These are phyloP conservation scores for Cricetomys ansorgei DNA, from an alignment of 2,113 vertebrate genomes.

Conservation along the genomic window DNA sequence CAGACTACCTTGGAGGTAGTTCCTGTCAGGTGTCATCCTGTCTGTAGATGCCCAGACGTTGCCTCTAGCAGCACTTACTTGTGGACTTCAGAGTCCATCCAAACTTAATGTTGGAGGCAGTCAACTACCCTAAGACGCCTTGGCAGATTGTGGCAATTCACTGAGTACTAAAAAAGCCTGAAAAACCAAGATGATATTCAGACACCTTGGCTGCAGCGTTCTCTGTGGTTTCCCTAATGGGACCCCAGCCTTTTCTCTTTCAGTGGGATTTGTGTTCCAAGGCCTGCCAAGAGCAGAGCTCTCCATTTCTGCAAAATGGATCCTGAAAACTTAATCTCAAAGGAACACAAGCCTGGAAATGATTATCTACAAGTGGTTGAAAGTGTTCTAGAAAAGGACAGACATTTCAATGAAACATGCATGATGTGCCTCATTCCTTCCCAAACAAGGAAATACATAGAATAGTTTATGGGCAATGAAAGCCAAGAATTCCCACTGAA, in stretches of 20 bases:
- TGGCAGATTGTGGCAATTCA: not conserved
- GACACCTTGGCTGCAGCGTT: not conserved
- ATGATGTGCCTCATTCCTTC: not conserved
- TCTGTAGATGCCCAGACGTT: not conserved
- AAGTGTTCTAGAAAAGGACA: not conserved
- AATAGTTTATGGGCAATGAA: not conserved
- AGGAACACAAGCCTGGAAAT: not conserved
- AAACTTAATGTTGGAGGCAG: not conserved
- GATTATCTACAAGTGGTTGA: not conserved
- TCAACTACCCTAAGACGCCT: not conserved
- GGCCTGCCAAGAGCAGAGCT: slow-evolving; percentile 18
- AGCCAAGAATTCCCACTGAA: not conserved
- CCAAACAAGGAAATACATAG: not conserved
- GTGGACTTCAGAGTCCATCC: not conserved
- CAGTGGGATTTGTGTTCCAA: not conserved
- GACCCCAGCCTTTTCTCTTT: slow-evolving; percentile 9
- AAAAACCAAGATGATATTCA: not conserved
- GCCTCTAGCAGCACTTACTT: not conserved
- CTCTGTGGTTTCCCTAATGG: not conserved
- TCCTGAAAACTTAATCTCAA: slow-evolving; percentile 41
- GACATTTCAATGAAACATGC: not conserved
- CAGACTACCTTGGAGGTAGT: not conserved
- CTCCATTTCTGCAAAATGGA: slow-evolving; percentile 13
- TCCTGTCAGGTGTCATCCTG: not conserved
- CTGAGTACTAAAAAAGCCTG: not conserved